These are phyloP conservation scores for western clawed frog (Xenopus tropicalis) DNA, from an alignment of 2,113 vertebrate species.

Conservation along the genomic window DNA sequence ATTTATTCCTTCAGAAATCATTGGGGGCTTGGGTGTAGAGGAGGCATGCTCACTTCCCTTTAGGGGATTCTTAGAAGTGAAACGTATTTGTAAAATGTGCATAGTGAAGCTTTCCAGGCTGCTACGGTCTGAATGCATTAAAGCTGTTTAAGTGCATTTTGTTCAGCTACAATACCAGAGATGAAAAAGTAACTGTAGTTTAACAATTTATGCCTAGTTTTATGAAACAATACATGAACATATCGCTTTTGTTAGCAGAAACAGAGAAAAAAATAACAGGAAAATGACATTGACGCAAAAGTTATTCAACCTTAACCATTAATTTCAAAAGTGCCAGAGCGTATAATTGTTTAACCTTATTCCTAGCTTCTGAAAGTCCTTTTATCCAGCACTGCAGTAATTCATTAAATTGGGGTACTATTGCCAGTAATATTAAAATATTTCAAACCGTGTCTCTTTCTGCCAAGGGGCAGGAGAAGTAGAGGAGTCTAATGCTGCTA, in stretches of 20 bases:
- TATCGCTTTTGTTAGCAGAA: constrained; percentile 25
- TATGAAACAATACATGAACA: constrained; percentile 26
- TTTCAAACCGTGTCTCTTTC: constrained; percentile 45
- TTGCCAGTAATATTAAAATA: constrained; percentile 49
- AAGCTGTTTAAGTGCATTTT: too few relatives aligned
- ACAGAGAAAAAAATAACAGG: constrained; percentile 10
- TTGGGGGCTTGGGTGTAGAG: too few relatives aligned
- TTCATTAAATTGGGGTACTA: constrained; percentile 47
- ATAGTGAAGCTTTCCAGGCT: too few relatives aligned
- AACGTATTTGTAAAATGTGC: too few relatives aligned
- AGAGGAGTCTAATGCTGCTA: constrained; percentile 39
- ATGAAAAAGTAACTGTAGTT: too few relatives aligned
- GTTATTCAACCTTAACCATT: constrained; percentile 41
- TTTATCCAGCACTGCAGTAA: constrained; percentile 47
- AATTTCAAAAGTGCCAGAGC: constrained; percentile 30
- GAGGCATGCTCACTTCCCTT: too few relatives aligned
- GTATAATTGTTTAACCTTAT: constrained; percentile 36
- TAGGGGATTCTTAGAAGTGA: too few relatives aligned
- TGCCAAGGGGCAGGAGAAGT: constrained; percentile 46
- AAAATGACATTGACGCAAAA: constrained; percentile 27
- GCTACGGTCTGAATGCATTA: too few relatives aligned
- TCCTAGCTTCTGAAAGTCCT: constrained; percentile 40
- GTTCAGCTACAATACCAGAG: too few relatives aligned
- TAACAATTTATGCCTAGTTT: constrained; percentile 1
- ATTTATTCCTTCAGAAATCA: too few relatives aligned